phyloP scores from a whole-genome alignment of 2,888 invertebrate genomes.

The Cephus pygmeus region DNA sequence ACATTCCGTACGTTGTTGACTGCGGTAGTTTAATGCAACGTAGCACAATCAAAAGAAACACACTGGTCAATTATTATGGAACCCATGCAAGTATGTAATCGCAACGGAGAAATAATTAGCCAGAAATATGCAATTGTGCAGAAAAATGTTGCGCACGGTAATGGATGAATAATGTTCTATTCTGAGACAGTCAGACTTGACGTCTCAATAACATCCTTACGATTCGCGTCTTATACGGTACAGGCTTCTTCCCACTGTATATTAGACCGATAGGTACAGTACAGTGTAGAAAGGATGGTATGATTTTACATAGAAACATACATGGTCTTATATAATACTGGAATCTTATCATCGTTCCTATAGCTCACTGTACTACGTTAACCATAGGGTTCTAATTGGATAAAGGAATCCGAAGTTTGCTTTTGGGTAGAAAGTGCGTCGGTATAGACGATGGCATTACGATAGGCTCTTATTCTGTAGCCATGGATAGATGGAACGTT shows the following conservation, averaged over 20 bases:
- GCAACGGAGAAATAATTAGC: not conserved
- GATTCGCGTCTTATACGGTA: not conserved
- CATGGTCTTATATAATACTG: not conserved
- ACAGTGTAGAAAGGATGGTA: not conserved
- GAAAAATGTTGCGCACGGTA: not conserved
- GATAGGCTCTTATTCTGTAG: not conserved
- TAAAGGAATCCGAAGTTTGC: not conserved
- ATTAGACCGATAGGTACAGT: not conserved
- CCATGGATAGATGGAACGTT: not conserved
- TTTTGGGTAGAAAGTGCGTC: not conserved
- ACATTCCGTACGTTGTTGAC: conserved; percentile 12
- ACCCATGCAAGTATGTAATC: not conserved
- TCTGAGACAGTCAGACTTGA: not conserved
- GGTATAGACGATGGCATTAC: not conserved
- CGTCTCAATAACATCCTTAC: not conserved
- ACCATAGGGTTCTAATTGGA: not conserved
- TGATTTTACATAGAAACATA: not conserved
- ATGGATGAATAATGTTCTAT: not conserved
- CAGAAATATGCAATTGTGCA: not conserved
- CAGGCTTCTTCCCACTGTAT: not conserved
- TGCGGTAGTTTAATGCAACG: not conserved
- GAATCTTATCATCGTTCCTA: not conserved
- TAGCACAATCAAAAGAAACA: not conserved
- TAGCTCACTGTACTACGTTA: not conserved
- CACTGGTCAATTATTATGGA: not conserved